Evolutionary conservation across 1,140 invertebrate genomes (phyloP), one percentile per base, ranked within the genome.

Genomic region (Drosophila trapezifrons): DNA sequence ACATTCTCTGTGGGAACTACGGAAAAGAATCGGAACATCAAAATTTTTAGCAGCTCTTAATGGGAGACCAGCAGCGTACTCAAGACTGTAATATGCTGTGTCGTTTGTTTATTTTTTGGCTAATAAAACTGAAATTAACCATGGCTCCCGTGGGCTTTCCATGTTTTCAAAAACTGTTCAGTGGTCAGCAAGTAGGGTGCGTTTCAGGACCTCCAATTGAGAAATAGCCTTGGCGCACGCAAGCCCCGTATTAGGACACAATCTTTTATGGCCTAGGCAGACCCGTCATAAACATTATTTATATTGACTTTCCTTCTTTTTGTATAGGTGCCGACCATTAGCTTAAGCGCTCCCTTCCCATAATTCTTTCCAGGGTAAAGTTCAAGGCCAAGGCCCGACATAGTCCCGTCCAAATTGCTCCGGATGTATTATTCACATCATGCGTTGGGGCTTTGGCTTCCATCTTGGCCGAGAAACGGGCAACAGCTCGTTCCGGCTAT

Each of bases 251-350:
- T 84, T 80, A 77, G 60, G 52, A 65, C 46, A 38, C 45, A 52
- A 20, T 75, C 66, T 59, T 76, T 84, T 78, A 87, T 73, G 55
- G 67, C n/a, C 55, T 42, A 43, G 57, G 37, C 56, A 60, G 69
- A 58, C 42, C 57, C 43, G 45, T 76, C 70, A 70, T 82, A 71
- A 82, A 76, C 70, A 74, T 87, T 80, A 83, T 89, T 89, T 71
- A 62, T 80, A 89, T 87, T 78, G 83, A 85, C 67, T 74, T 84
- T 76, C 56, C 49, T 27, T 22, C 9, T 63, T 43, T 72, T 80
- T 82, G n/a, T 64, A 77, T 85, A 66, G 64, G 60, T 51, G 42
- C 55, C 54, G 46, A 60, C 38, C 82, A 86, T 85, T 85, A 81
- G 65, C 62, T 75, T 57, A 78, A 81, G 42, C 78, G 82, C 46